A percentile compares a stretch with the other conserved stretches of the same genome.
phyloP scores from a whole-genome alignment of 2,888 invertebrate genomes.

The Shargacucullia verbasci region DNA sequence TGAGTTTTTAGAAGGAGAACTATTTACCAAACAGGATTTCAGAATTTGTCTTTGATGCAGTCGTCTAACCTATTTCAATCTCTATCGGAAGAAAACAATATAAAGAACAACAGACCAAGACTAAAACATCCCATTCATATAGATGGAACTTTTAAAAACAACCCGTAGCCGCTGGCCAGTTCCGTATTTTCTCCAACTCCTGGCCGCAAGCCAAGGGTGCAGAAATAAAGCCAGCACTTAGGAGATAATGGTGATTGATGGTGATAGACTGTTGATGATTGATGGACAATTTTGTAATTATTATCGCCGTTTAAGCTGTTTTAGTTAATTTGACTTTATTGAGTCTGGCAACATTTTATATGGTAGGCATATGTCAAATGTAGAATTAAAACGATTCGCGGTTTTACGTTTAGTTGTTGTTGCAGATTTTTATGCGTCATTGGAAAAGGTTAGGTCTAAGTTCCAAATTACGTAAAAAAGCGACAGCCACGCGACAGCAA shows the following conservation, averaged over 20 bases:
- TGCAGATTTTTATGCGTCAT: too few species aligned
- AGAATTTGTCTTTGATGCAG: too few species aligned
- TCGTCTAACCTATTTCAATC: too few species aligned
- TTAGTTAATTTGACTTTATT: background rate
- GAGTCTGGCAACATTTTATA: too few species aligned
- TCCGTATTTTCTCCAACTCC: conserved; percentile 11
- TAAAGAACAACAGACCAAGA: conserved; percentile 23
- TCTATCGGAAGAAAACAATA: conserved; percentile 9
- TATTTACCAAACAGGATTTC: too few species aligned
- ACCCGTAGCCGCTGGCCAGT: background rate
- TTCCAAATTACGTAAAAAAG: too few species aligned
- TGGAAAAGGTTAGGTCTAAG: too few species aligned
- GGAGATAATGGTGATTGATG: conserved; percentile 35
- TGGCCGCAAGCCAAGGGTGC: conserved; percentile 50
- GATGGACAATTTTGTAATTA: conserved; percentile 11
- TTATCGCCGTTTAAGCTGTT: conserved; percentile 8
- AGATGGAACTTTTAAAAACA: conserved; percentile 24
- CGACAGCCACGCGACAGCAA: too few species aligned
- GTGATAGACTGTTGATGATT: conserved; percentile 19
- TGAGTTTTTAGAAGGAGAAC: too few species aligned
- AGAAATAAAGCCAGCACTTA: conserved; percentile 35
- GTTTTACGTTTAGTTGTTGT: too few species aligned
- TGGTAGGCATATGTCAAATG: too few species aligned
- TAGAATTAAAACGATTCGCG: too few species aligned
- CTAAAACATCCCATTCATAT: background rate